Evolutionary conservation across 2,113 vertebrate species (phyloP), one percentile per base, ranked within the genome.

Genomic region (Siniperca knerii): DNA sequence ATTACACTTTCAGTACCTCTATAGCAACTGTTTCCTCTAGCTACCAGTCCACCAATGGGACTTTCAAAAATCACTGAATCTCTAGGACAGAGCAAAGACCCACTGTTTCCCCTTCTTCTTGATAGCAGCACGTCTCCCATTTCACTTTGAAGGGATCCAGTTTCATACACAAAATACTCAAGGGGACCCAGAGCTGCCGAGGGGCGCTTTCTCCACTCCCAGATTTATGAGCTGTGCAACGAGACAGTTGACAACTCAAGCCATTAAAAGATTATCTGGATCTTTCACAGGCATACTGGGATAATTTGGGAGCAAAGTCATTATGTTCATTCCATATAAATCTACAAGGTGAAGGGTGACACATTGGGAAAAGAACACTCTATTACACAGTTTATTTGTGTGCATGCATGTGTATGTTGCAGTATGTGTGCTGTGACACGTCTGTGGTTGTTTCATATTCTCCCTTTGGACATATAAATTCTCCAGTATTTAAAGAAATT

Each of bases 201-300:
- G 77, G 77, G 60, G 76, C 7, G 44, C 66, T 81, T 83, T 87
- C 89, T 81, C 61, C 71, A 60, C 74, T 77, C 40, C 35, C 72
- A 90, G 85, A 89, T 93, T 92, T 84, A 92, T 89, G 84, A 86
- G 82, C 85, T 88, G 87, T 12, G 71, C 87, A 79, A 66, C 75
- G 74, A 91, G 86, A 88, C 77, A 46, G 78, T 79, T 82, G 79
- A 92, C 90, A 92, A 85, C 79, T 88, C 62, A 0, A 33, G 66
- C 84, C 90, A 92, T 92, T 91, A 90, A 91, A 92, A 92, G 87
- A 92, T 90, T 89, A 93, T 92, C 82, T 80, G 75, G 76, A 91
- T 87, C 78, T 85, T 88, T 89, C 87, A 82, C 73, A 82, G 84
- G 75, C 85, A 76, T 81, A 48, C 61, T 77, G 82, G 37, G 83